Conservation (phyloP, 2,113 vertebrate genomes). For the Podarcis cretensis region DNA sequence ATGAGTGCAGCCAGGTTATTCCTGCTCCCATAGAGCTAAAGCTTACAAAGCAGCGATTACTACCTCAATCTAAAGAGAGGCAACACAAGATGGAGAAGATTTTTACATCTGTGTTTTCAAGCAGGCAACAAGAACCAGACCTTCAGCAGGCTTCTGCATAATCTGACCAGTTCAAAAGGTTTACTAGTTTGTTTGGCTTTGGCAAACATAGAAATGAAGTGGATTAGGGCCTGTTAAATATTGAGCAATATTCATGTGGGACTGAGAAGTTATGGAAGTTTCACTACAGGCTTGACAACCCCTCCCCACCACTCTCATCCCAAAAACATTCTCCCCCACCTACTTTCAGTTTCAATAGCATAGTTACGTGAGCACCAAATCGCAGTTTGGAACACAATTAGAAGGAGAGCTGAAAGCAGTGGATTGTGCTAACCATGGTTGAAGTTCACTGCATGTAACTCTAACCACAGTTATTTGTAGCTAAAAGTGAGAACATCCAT, state of each 20-base stretch:
- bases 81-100: too few relatives aligned
- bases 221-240: background rate
- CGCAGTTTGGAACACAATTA: background rate
- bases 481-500: background rate
- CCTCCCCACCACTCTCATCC: background rate
- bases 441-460: background rate
- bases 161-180: too few relatives aligned
- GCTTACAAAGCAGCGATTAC: too few relatives aligned
- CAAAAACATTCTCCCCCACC: background rate
- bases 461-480: background rate
- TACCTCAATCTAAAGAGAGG: too few relatives aligned
- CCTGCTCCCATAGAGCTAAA: too few relatives aligned
- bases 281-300: background rate
- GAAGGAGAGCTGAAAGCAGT: background rate
- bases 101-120: too few relatives aligned
- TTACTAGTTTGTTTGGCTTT: background rate
- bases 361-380: background rate
- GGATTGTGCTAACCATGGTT: background rate
- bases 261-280: background rate
- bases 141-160: too few relatives aligned
- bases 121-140: too few relatives aligned
- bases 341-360: background rate
- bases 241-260: background rate
- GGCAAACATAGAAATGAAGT: background rate
- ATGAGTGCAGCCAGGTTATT: too few relatives aligned